Evolutionary conservation across 2,888 invertebrate genomes (phyloP).

Genomic region (Cryptocephalus primarius): DNA sequence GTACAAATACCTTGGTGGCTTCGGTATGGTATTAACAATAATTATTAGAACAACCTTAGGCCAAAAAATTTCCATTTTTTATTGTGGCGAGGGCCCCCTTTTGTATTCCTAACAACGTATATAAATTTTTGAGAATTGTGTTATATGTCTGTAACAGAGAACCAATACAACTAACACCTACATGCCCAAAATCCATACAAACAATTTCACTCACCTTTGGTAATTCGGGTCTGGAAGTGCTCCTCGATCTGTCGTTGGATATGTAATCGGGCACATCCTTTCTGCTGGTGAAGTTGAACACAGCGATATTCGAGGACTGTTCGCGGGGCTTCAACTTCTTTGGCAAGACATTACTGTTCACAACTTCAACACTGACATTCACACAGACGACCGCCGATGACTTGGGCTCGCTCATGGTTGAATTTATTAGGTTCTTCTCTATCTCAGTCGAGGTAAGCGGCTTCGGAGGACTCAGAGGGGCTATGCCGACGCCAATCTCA

Average conservation of each 20-base stretch:
- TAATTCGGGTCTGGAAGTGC: conserved; percentile 53
- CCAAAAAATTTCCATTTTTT: too few species aligned
- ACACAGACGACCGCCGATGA: conserved; percentile 25
- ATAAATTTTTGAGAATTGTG: too few species aligned
- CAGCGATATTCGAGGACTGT: conserved; percentile 26
- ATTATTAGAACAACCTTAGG: too few species aligned
- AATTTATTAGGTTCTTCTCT: conserved; percentile 59
- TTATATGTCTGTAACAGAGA: too few species aligned
- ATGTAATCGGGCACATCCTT: conserved; percentile 86
- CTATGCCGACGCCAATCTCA: conserved; percentile 21
- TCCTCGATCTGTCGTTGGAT: conserved; percentile 71
- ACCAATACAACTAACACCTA: too few species aligned
- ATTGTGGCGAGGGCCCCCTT: too few species aligned
- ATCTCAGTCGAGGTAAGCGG: conserved; percentile 49
- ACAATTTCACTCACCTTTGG: conserved; percentile 52
- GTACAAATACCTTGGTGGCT: too few species aligned
- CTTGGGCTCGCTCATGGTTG: conserved; percentile 28
- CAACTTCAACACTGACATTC: conserved; percentile 18
- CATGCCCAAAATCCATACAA: too few species aligned
- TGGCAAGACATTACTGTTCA: conserved; percentile 19
- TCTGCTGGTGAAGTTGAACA: conserved; percentile 78
- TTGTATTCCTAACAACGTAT: too few species aligned
- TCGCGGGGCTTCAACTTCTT: conserved; percentile 15
- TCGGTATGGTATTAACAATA: too few species aligned
- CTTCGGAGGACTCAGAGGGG: conserved; percentile 14